Base-by-base conservation (phyloP, 2,797 vertebrate genomes). In the Parauchenoglanis ngamensis region DNA sequence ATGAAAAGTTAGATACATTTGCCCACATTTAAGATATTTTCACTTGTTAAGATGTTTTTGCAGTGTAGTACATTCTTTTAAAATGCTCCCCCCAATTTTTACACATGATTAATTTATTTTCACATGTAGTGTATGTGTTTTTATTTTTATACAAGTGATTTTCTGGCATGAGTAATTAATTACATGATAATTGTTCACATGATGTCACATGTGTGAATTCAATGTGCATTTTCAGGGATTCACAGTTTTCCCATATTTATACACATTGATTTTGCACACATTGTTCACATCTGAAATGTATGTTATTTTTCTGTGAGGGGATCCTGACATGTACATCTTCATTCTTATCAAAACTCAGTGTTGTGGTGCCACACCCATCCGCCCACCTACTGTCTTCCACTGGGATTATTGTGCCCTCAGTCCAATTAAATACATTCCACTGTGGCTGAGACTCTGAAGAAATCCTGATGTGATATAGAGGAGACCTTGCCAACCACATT, bases 361-460 rank as follows among this genome's bases (percentile, higher is more conserved):
- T 81, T 44, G 13, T 15, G 25, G 7, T 67, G 13, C n/a, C 61
- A 67, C 61, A 65, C 59, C 79, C 25, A 65, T 46, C 17, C 40
- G 65, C 44, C 25, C n/a, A 67, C 44, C 17, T 67, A 52, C 44
- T 82, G 25, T 82, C 40, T 63, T 67, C 8, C 46, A 31, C 4
- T 52, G 7, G 44, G 10, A 52, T 23, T 52, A 13, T 52, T 67
- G 0, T 31, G 2, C 17, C 10, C 46, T 67, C 44, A 83, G n/a
- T 67, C 63, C 63, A 83, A 83, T 83, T 83, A 83, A 67, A 82
- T 83, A 31, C 63, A 31, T 83, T 83, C n/a, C 46, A 67, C 63
- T 31, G 81, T 98, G 97, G 82, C 97, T 95, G 91, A 99, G 95
- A 91, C 98, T 8, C n/a, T 28, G 44, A 68, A 67, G 81, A 52